Percentiles rank a stretch among this genome's conserved stretches.
These are phyloP conservation scores for Calyptommatus sinebrachiatus DNA, from an alignment of 2,113 vertebrate species.

Conservation along the genomic window DNA sequence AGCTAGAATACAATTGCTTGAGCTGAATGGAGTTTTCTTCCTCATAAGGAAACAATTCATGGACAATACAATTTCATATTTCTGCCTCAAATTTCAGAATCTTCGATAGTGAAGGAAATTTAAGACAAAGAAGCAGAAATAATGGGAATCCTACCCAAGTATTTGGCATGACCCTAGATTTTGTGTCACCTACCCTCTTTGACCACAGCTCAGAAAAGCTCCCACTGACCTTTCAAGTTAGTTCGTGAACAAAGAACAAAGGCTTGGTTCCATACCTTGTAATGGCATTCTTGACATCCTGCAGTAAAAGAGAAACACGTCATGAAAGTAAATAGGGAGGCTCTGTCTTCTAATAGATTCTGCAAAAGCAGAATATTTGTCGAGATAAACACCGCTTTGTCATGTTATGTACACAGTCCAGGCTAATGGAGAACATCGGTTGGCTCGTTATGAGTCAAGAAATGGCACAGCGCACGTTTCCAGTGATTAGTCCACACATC, in stretches of 20 bases:
- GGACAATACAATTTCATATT: not conserved
- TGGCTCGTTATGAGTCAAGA: not conserved
- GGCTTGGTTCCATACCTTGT: constrained; percentile 30
- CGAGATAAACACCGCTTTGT: not conserved
- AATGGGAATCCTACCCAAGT: not conserved
- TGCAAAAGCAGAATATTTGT: no score
- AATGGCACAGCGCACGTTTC: not conserved
- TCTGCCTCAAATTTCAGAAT: rapidly evolving
- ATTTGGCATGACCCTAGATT: not conserved
- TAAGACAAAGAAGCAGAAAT: rapidly evolving
- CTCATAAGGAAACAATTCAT: not conserved
- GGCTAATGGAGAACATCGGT: not conserved
- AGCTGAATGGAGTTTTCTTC: rapidly evolving
- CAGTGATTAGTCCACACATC: not conserved
- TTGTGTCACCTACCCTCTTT: rapidly evolving
- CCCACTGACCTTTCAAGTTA: not conserved
- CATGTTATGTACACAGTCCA: not conserved
- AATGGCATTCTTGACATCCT: constrained; percentile 46
- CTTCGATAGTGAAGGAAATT: not conserved
- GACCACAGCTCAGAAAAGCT: rapidly evolving
- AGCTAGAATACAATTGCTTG: not conserved
- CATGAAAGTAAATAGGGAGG: rapidly evolving
- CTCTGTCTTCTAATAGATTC: not conserved
- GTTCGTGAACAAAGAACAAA: rapidly evolving
- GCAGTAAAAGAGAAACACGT: not conserved